phyloP scores from a whole-genome alignment of 1,140 invertebrate species.

The Homalodisca vitripennis region DNA sequence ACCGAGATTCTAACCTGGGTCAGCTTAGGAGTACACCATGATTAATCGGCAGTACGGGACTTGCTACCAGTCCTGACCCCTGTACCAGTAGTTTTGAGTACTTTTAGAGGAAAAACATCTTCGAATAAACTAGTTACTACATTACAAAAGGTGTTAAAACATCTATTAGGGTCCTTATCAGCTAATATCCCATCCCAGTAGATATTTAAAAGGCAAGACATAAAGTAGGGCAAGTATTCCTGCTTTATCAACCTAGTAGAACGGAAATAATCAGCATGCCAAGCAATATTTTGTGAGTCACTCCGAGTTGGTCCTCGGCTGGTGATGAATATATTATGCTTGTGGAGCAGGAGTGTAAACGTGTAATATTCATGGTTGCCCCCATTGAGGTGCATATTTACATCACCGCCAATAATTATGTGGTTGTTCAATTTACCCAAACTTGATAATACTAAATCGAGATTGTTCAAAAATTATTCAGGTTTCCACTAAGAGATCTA shows the following conservation, averaged over 20 bases:
- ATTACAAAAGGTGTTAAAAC: not conserved
- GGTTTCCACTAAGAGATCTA: not conserved
- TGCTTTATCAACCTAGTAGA: not conserved
- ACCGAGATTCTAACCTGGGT: no score
- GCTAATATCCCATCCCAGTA: not conserved
- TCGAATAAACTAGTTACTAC: no score
- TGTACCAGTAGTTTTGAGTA: no score
- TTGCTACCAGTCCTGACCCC: not conserved
- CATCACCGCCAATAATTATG: not conserved
- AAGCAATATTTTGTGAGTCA: not conserved
- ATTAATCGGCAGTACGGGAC: not conserved
- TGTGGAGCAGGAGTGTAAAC: not conserved
- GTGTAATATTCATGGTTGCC: not conserved
- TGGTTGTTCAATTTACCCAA: not conserved
- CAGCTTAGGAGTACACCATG: not conserved
- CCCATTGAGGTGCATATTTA: not conserved
- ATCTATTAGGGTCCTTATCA: not conserved
- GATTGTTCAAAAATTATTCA: not conserved
- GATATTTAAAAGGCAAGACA: not conserved
- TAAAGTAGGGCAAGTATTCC: not conserved
- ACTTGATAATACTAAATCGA: not conserved
- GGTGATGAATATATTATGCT: not conserved
- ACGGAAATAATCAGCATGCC: no score
- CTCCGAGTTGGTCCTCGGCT: not conserved
- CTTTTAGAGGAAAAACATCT: not conserved